These are phyloP conservation scores for Cryptocephalus primarius DNA, from an alignment of 2,888 invertebrate species.

Conservation along the genomic window DNA sequence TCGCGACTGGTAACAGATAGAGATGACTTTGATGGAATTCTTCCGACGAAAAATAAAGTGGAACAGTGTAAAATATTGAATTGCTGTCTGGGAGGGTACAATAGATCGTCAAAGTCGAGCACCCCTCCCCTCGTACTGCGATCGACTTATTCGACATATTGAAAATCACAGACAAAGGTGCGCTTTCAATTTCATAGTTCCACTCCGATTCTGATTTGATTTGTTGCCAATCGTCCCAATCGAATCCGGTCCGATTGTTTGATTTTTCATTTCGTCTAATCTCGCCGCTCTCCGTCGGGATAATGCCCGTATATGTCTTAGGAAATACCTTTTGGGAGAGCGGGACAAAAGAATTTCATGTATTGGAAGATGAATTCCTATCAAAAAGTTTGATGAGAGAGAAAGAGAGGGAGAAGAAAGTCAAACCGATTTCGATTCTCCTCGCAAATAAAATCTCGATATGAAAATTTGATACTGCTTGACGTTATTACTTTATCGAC, in stretches of 20 bases:
- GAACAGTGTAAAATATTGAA: constrained; percentile 26
- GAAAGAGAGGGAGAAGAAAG: too few species aligned
- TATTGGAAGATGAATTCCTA: too few species aligned
- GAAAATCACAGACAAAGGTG: constrained; percentile 29
- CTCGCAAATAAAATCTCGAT: too few species aligned
- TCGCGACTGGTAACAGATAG: too few species aligned
- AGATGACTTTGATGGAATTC: not conserved
- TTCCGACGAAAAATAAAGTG: constrained; percentile 15
- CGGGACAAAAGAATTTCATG: too few species aligned
- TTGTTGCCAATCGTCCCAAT: constrained; percentile 24
- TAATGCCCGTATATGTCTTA: constrained; percentile 10
- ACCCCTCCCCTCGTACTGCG: constrained; percentile 16
- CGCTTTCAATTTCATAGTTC: constrained; percentile 27
- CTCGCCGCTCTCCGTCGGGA: constrained; percentile 7
- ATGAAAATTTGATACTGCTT: too few species aligned
- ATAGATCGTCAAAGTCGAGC: constrained; percentile 24
- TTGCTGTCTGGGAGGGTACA: constrained; percentile 21
- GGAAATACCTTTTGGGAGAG: too few species aligned
- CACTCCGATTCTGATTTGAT: constrained; percentile 26
- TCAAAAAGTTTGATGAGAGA: too few species aligned
- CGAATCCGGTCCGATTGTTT: constrained; percentile 21
- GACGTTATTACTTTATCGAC: too few species aligned
- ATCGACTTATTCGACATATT: constrained; percentile 27
- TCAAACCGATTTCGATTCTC: too few species aligned
- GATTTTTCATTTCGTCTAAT: constrained; percentile 16